Base-by-base conservation (phyloP, 1,140 invertebrate genomes). In the Goniozus legneri region DNA sequence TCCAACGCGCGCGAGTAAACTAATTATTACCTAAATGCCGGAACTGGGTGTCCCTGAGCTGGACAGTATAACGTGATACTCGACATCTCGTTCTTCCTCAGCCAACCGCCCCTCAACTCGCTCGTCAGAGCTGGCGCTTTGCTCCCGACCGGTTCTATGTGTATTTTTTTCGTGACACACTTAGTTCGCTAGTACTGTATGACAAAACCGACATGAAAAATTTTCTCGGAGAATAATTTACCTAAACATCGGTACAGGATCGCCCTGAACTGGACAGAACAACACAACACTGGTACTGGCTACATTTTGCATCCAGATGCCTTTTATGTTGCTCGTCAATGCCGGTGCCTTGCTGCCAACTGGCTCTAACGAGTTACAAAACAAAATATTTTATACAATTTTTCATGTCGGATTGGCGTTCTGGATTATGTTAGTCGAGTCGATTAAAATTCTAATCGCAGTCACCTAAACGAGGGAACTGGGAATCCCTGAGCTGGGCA, bases 401-500 rank as follows among this genome's bases (percentile, higher is more conserved):
- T n/a, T n/a, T n/a, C n/a, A n/a, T n/a, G n/a, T n/a, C n/a, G 14
- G 12, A 22, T 22, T 20, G 12, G n/a, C n/a, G n/a, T n/a, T n/a
- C n/a, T n/a, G n/a, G n/a, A n/a, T n/a, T n/a, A n/a, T n/a, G n/a
- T n/a, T n/a, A n/a, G n/a, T n/a, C n/a, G n/a, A n/a, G n/a, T n/a
- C n/a, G n/a, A n/a, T n/a, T n/a, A n/a, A n/a, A n/a, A n/a, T n/a
- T n/a, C n/a, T n/a, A n/a, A n/a, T n/a, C n/a, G n/a, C 10, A 75
- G 71, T 75, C 80, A 86, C 85, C 83, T 84, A 79, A 82, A 86
- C 53, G 75, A 54, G 44, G 85, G 84, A 53, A 82, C 78, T 56
- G 85, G 86, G 67, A 77, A 85, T 43, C 75, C 84, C 76, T 86
- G 85, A 43, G 80, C 82, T 35, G 79, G 81, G 64, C 82, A 85